phyloP scores from a whole-genome alignment of 2,797 vertebrate species.

The Octomys mimax region DNA sequence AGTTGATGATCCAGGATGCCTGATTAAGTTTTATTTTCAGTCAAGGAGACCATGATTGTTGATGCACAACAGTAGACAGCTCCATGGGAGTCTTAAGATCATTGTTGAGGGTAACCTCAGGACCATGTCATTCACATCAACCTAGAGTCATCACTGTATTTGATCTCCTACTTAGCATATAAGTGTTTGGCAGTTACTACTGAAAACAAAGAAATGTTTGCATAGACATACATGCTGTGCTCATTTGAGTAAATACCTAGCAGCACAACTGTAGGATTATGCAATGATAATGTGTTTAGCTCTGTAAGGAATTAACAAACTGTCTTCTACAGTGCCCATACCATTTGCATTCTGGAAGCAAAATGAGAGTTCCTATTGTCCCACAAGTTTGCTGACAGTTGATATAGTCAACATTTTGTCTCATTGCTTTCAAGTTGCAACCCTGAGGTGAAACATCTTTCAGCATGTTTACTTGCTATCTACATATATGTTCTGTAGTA shows the following conservation, averaged over 20 bases:
- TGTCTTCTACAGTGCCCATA: neutral
- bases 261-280: neutral
- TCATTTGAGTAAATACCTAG: neutral
- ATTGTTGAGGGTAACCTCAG: neutral
- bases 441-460: neutral
- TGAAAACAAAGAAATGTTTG: neutral
- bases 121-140: neutral
- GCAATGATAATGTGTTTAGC: neutral
- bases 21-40: neutral
- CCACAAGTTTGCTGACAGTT: neutral
- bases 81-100: neutral
- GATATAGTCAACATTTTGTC: neutral
- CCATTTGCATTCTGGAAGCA: neutral
- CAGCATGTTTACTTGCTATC: neutral
- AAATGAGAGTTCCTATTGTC: too few species aligned
- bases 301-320: neutral
- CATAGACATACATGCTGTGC: neutral
- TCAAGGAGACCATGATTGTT: neutral
- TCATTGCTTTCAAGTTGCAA: neutral
- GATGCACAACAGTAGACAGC: neutral
- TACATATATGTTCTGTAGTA: neutral
- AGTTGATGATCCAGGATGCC: neutral
- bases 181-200: neutral
- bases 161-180: neutral
- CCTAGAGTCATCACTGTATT: constrained; percentile 15